Evolutionary conservation across 2,113 vertebrate genomes (phyloP), one percentile per base, ranked within the genome.

Genomic region (Caretta caretta): DNA sequence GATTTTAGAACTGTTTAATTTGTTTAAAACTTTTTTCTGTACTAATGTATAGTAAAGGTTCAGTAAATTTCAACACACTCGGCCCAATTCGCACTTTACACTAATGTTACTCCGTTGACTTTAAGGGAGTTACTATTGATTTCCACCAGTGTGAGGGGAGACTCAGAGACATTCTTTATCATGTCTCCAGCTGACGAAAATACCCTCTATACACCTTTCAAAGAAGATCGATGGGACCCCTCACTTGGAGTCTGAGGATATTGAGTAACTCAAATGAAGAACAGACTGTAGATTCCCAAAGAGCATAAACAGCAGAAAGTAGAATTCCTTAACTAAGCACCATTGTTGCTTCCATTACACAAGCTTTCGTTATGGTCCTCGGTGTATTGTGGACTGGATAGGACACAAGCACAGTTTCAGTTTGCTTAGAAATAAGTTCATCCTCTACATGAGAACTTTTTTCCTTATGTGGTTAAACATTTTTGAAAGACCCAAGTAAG

Each of bases 311-410:
- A 93, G 95, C 35, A 89, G 50, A 38, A n/a, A 90, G 81, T 88
- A 86, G 57, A 95, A 94, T 96, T 96, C 62, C 78, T 96, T 86
- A 93, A 91, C 80, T 42, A 95, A 94, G 53, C 16, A 38, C 48
- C n/a, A 54, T 80, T 35, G 22, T 95, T 49, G 76, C 69, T 94
- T 57, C 92, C 94, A 95, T 95, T 96, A 95, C 93, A 96, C 87
- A 97, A 96, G 19, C 4, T 87, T 91, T 94, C 93, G 90, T 59
- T 50, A 92, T 94, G 79, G 46, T 96, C 81, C 93, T 90, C 82
- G 25, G 80, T 93, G 89, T 81, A 80, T 94, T 94, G 93, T 96
- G 90, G 94, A 90, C 89, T 92, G 81, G 79, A 94, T 82, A 97
- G 72, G 38, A 90, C 19, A 95, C 79, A 78, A 90, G 69, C 91